These are phyloP conservation scores for Sylvilagus floridanus DNA, from an alignment of 2,797 vertebrate species.

Conservation along the genomic window DNA sequence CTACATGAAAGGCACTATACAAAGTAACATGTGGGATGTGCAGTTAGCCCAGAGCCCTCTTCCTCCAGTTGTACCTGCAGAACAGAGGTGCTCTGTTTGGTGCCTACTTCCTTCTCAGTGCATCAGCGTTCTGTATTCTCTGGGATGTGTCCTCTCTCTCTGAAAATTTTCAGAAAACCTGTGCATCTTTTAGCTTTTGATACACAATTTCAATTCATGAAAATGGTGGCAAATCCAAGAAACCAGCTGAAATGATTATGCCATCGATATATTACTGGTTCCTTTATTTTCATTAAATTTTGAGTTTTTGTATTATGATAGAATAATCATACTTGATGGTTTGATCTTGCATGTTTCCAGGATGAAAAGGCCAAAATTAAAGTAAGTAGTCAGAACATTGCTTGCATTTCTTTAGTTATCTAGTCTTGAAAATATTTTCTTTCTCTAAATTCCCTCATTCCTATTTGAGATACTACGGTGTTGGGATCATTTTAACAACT, in stretches of 20 bases:
- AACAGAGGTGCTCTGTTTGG: not conserved
- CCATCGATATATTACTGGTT: not conserved
- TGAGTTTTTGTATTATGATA: not conserved
- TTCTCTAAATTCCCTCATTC: not conserved
- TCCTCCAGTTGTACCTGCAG: not conserved
- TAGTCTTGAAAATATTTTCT: not conserved
- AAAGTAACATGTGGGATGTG: no score
- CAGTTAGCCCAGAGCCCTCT: accelerated
- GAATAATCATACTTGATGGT: not conserved
- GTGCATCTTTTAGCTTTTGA: not conserved
- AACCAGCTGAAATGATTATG: not conserved
- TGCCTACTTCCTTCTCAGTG: not conserved
- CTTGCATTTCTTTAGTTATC: not conserved
- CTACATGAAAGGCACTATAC: not conserved
- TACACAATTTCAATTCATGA: not conserved
- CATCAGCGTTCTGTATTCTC: not conserved
- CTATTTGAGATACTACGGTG: not conserved
- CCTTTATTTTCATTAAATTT: not conserved
- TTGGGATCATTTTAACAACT: not conserved
- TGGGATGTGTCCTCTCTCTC: not conserved
- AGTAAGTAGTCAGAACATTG: not conserved
- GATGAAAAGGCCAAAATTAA: not conserved
- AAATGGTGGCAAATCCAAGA: not conserved
- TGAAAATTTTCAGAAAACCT: slow-evolving; percentile 24
- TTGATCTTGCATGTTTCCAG: not conserved